Evolutionary conservation across 2,113 vertebrate species (phyloP), one percentile per base, ranked within the genome.

Genomic region (Bothrops jararaca): DNA sequence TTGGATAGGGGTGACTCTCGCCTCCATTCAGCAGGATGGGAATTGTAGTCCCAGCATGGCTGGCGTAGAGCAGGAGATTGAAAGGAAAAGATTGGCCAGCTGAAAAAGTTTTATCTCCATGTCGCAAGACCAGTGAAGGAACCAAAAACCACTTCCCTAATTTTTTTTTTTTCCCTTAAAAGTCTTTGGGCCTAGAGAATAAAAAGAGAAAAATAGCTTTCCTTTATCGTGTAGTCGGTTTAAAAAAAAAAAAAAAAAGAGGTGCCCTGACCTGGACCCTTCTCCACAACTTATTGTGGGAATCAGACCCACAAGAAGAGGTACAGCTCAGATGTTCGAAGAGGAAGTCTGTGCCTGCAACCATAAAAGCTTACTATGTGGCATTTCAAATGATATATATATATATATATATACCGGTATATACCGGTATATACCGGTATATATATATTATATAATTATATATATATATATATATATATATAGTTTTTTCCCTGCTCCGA

Each of bases 311-410:
- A 96, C 96, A 97, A 95, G 95, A 96, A 96, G 95, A 96, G 92
- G 95, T 97, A 95, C 96, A 96, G 95, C 95, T 96, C 96, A 96
- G 97, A 97, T 97, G 96, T 97, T 96, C 95, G 92, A 96, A 96
- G 95, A 96, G 93, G 95, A 80, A 22, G 95, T 95, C 96, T 39
- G 94, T 96, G 93, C 95, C 96, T 96, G 96, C 96, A 96, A 26
- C 90, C 20, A 95, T 92, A 94, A 92, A 53, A 74, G 87, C 89
- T 96, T 94, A 95, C 95, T 94, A 95, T 95, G 96, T 94, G 95
- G 92, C 94, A 64, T 92, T 69, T 45, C 7, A 24, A 60, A 50
- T 34, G 69, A 15, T 39, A 39, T 57, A 88, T 57, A 89, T 18
- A n/a, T n/a, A n/a, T n/a, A n/a, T n/a, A n/a, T n/a, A n/a, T n/a